phyloP scores from a whole-genome alignment of 1,140 invertebrate species.

The Macrosteles quadrilineatus region DNA sequence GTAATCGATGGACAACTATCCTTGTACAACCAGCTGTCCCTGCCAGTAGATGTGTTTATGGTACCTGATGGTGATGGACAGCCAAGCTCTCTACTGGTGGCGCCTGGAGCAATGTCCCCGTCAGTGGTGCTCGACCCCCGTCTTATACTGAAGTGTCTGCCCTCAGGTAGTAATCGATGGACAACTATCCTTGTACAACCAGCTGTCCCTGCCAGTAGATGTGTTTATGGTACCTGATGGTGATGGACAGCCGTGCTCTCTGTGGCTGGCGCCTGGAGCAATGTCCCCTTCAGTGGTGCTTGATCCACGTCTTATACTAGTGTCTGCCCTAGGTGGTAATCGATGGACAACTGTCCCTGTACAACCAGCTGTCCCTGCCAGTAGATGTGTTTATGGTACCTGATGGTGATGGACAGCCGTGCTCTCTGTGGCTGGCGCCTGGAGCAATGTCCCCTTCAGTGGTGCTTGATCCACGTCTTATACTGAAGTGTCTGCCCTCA shows the following conservation, averaged over 20 bases:
- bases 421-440: not conserved
- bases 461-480: conserved; percentile 22
- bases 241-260: conserved; percentile 21
- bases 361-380: conserved; percentile 57
- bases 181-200: conserved; percentile 63
- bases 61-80: conserved; percentile 32
- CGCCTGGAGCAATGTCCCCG: not conserved
- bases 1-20: conserved; percentile 62
- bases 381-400: conserved; percentile 49
- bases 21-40: conserved; percentile 59
- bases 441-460: conserved; percentile 24
- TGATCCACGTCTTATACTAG: too few relatives aligned
- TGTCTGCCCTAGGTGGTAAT: conserved; percentile 58
- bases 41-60: conserved; percentile 51
- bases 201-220: conserved; percentile 56
- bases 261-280: not conserved
- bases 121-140: conserved; percentile 30
- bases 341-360: conserved; percentile 61
- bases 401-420: conserved; percentile 26
- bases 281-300: conserved; percentile 30
- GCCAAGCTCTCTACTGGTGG: conserved; percentile 14
- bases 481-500: too few relatives aligned
- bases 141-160: too few relatives aligned
- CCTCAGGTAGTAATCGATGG: conserved; percentile 58
- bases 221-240: conserved; percentile 33